Evolutionary conservation across 1,140 invertebrate genomes (phyloP).

Genomic region (Camponotus pennsylvanicus): DNA sequence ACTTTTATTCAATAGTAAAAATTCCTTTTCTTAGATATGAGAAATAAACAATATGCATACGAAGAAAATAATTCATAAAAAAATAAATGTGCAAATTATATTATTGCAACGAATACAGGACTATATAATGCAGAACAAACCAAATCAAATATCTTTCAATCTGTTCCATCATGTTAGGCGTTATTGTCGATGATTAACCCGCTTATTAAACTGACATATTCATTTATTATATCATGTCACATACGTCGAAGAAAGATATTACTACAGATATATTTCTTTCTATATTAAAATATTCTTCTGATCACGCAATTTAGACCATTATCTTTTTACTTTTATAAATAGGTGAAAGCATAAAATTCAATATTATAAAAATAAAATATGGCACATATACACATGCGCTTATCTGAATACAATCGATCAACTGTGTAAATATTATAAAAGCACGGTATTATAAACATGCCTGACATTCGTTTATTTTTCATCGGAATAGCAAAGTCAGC

Average conservation of each 20-base stretch:
- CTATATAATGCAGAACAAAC: not conserved
- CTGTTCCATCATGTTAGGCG: not conserved
- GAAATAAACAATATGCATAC: not conserved
- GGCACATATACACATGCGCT: no score
- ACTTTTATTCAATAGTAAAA: not conserved
- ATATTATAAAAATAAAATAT: not conserved
- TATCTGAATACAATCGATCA: not conserved
- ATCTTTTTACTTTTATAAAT: conserved; percentile 20
- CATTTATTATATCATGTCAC: not conserved
- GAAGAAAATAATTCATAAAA: not conserved
- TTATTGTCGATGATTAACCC: not conserved
- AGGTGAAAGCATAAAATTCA: not conserved
- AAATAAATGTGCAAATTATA: not conserved
- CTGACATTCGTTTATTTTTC: no score
- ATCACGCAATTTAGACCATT: not conserved
- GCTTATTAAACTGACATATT: conserved; percentile 25
- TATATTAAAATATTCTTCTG: not conserved
- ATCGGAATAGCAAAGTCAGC: no score
- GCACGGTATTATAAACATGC: no score
- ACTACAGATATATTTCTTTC: not conserved
- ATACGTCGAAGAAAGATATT: not conserved
- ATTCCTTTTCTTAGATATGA: no score
- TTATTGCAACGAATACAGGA: not conserved
- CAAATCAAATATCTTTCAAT: conserved; percentile 41
- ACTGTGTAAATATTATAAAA: no score